These are phyloP conservation scores for Branchinecta lynchi DNA, from an alignment of 1,140 invertebrate species.

Conservation along the genomic window DNA sequence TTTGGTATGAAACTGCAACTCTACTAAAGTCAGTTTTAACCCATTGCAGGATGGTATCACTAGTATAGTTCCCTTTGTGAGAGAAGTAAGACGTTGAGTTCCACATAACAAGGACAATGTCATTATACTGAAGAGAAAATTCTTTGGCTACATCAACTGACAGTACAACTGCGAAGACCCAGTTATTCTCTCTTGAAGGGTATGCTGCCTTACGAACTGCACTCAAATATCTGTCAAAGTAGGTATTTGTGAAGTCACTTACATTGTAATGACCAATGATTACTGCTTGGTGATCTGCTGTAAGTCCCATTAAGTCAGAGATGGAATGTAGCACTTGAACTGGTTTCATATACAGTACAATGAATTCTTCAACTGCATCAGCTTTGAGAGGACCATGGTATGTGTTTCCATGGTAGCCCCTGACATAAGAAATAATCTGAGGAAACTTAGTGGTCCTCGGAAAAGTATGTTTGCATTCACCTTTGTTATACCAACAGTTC, in stretches of 20 bases:
- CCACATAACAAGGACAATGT: not conserved
- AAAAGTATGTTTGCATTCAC: slow-evolving; percentile 4
- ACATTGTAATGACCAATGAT: not conserved
- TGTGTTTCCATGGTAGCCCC: not conserved
- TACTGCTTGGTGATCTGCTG: not conserved
- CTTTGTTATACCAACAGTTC: not conserved
- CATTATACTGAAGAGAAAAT: not conserved
- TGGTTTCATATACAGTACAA: not conserved
- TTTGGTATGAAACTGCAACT: not conserved
- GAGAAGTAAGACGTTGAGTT: not conserved
- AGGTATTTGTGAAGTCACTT: not conserved
- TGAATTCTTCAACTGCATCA: not conserved
- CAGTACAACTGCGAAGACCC: not conserved
- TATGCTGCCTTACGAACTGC: not conserved
- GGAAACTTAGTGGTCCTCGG: not conserved
- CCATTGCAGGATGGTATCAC: not conserved
- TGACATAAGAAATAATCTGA: not conserved
- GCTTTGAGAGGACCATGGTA: not conserved
- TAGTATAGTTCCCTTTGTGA: not conserved
- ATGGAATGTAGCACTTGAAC: not conserved
- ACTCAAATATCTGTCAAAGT: not conserved
- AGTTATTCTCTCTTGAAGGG: not conserved
- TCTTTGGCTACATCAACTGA: not conserved
- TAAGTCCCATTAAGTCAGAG: not conserved
- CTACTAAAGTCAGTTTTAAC: not conserved